phyloP scores from a whole-genome alignment of 2,888 invertebrate genomes.

The Eupithecia abbreviata region DNA sequence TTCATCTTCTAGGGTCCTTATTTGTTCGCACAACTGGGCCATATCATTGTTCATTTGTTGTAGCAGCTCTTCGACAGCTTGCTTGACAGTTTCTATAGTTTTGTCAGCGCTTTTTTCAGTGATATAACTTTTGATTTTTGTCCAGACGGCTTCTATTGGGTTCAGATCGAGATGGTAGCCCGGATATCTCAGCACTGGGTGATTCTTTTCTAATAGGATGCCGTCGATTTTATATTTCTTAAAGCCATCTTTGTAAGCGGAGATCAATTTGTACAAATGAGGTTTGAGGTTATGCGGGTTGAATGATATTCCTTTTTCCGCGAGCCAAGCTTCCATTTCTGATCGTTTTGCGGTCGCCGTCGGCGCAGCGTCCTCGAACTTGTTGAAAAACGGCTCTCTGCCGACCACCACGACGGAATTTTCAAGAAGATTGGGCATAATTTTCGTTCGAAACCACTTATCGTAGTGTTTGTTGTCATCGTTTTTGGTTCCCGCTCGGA shows the following conservation, averaged over 20 bases:
- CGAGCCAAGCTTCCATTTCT: slow-evolving; percentile 27
- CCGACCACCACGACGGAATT: slow-evolving; percentile 26
- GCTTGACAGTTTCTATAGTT: slow-evolving; percentile 10
- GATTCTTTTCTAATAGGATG: slow-evolving; percentile 16
- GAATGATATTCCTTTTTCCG: slow-evolving; percentile 28
- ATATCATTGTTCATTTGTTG: slow-evolving; percentile 17
- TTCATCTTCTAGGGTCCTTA: slow-evolving; percentile 14
- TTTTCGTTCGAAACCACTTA: slow-evolving; percentile 23
- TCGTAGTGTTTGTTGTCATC: slow-evolving; percentile 20
- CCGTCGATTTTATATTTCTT: slow-evolving; percentile 27
- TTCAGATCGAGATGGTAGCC: slow-evolving; percentile 26
- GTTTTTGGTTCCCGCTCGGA: slow-evolving; percentile 13
- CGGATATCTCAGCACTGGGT: slow-evolving; percentile 24
- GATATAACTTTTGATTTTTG: slow-evolving; percentile 16
- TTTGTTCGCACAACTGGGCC: slow-evolving; percentile 9
- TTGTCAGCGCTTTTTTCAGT: slow-evolving; percentile 12
- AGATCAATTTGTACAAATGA: slow-evolving; percentile 15
- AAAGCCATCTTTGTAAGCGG: slow-evolving; percentile 24
- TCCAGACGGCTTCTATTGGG: slow-evolving; percentile 29
- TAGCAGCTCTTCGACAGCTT: slow-evolving; percentile 13
- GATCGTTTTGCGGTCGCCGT: slow-evolving; percentile 12
- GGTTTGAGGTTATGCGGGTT: slow-evolving; percentile 21
- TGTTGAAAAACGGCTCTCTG: slow-evolving; percentile 21
- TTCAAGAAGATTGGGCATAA: slow-evolving; percentile 22
- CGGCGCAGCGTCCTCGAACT: slow-evolving; percentile 23